Percentiles rank a stretch among this genome's conserved stretches.
phyloP scores from a whole-genome alignment of 2,113 vertebrate genomes.

The Crotophaga sulcirostris region DNA sequence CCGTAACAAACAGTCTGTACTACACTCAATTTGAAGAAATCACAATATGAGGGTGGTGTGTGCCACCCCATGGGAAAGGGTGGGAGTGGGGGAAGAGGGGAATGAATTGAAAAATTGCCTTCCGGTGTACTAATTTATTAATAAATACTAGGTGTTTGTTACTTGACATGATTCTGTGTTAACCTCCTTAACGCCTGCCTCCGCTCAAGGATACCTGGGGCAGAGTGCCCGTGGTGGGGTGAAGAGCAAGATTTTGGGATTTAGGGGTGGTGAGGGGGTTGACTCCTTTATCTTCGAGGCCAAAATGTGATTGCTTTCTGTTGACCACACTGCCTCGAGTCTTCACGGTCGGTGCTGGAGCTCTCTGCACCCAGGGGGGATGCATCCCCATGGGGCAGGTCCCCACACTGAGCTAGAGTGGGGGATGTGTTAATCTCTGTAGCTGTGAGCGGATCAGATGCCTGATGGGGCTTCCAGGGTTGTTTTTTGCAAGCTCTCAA shows the following conservation, averaged over 20 bases:
- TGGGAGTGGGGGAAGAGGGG: conserved; percentile 48
- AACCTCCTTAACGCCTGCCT: conserved; percentile 23
- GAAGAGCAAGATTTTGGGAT: neutral
- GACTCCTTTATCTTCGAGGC: neutral
- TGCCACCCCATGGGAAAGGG: conserved; percentile 41
- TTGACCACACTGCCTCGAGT: neutral
- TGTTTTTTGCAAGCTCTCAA: neutral
- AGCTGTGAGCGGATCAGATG: neutral
- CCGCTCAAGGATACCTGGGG: neutral
- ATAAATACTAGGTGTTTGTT: conserved; percentile 86
- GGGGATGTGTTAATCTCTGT: neutral
- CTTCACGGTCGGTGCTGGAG: fast-evolving
- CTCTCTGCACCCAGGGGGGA: neutral
- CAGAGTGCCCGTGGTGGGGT: fast-evolving
- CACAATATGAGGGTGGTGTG: neutral
- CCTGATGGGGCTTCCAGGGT: neutral
- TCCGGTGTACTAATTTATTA: conserved; percentile 86
- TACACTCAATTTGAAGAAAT: conserved; percentile 51
- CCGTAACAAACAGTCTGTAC: conserved; percentile 58
- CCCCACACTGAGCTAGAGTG: fast-evolving
- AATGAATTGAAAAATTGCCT: conserved; percentile 78
- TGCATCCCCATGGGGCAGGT: neutral
- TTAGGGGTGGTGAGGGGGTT: fast-evolving
- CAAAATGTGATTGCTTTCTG: neutral
- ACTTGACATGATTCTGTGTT: conserved; percentile 60